Evolutionary conservation across 2,113 vertebrate species (phyloP), one percentile per base, ranked within the genome.

Genomic region (Narcine bancroftii): DNA sequence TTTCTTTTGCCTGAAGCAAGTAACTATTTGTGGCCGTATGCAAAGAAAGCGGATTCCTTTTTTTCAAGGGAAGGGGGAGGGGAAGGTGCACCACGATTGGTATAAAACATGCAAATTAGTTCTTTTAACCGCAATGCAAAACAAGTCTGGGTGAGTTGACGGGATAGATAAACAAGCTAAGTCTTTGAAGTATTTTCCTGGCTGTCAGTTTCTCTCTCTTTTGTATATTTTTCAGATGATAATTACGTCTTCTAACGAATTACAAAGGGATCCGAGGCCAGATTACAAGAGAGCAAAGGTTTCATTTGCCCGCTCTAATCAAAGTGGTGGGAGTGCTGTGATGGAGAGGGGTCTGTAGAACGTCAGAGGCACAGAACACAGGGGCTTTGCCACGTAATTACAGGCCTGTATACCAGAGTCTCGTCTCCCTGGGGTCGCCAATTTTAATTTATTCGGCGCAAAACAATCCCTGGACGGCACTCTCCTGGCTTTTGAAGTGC

Each of bases 351-450:
- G 94, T 94, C 96, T 96, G 96, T 95, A 94, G 95, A 97, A 95
- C 96, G 96, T 97, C 97, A 96, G 96, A 94, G 94, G 94, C 95
- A 87, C 81, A 87, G 81, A 94, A 95, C 96, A 96, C 96, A 95
- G 96, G 97, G 95, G 94, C 94, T 93, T 94, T 95, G 96, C 96
- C 96, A 96, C 96, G 96, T 97, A 97, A 97, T 97, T 97, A 96
- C 94, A 95, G 94, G 93, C 95, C 95, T 95, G 95, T 95, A 96
- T 96, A 96, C 95, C 95, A 94, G 92, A 95, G 94, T 95, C 95
- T 95, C 94, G 95, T 96, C 95, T 96, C 95, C 95, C 95, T 93
- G 93, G 95, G 96, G 96, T 94, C 95, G 95, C 94, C 93, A 95
- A 94, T 94, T 95, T 95, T 95, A 94, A 95, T 95, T 94, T 95